Evolutionary conservation across 1,140 invertebrate species (phyloP).

Genomic region (Achatina immaculata): DNA sequence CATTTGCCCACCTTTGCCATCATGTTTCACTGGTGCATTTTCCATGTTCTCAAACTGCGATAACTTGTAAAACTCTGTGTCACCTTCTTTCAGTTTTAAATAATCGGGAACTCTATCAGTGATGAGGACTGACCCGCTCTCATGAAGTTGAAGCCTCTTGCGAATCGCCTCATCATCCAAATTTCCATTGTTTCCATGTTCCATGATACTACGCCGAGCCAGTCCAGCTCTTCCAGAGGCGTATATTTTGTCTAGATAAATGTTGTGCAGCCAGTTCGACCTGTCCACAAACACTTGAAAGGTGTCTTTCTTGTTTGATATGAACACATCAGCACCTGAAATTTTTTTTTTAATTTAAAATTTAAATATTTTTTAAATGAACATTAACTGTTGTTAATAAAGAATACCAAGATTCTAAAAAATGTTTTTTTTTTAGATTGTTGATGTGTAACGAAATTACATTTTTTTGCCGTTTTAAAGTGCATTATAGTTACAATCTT

Average conservation of each 20-base stretch:
- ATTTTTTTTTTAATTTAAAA: background rate
- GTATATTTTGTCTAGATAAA: conserved; percentile 67
- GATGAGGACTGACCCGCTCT: conserved; percentile 1
- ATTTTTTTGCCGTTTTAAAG: no score
- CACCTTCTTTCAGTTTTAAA: background rate
- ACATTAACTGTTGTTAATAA: background rate
- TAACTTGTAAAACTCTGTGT: conserved; percentile 17
- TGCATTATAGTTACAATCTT: no score
- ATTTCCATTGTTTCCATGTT: background rate
- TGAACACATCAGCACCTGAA: conserved; percentile 67
- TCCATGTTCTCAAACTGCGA: conserved; percentile 25
- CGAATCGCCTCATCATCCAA: conserved; percentile 23
- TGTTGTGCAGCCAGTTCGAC: conserved; percentile 81
- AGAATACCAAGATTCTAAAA: background rate
- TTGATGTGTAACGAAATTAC: no score
- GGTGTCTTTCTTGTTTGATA: conserved; percentile 80
- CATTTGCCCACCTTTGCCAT: background rate
- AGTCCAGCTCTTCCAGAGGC: conserved; percentile 48
- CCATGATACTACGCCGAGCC: conserved; percentile 9
- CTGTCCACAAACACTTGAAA: conserved; percentile 87
- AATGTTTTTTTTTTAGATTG: background rate
- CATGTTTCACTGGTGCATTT: background rate
- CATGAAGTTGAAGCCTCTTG: background rate
- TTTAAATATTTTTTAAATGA: background rate
- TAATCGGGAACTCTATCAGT: conserved; percentile 18